Conservation (phyloP, 2,888 invertebrate genomes). For the Hydropsyche betteni region DNA sequence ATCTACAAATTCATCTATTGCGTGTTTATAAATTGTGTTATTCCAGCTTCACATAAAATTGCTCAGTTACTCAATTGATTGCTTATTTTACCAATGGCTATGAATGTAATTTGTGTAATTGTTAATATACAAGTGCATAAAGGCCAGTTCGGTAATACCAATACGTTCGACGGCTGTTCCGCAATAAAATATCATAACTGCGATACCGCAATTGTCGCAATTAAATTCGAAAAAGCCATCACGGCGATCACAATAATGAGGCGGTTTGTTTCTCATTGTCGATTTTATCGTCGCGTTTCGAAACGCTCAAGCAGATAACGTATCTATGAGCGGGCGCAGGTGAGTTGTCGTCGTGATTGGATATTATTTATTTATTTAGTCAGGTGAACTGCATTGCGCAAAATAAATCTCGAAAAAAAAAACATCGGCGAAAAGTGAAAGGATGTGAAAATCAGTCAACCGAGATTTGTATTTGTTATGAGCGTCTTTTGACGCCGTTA, state of each 20-base stretch:
- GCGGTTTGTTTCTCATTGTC: conserved; percentile 4
- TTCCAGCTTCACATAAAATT: too few relatives aligned
- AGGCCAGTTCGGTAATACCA: too few relatives aligned
- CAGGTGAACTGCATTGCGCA: conserved; percentile 38
- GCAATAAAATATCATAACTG: too few relatives aligned
- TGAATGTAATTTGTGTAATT: too few relatives aligned
- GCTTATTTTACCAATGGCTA: too few relatives aligned
- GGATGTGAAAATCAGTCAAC: conserved; percentile 34
- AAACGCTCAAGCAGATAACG: not conserved
- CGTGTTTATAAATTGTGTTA: too few relatives aligned
- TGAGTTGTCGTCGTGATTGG: conserved; percentile 34
- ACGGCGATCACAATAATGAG: conserved; percentile 12
- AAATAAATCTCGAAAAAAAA: conserved; percentile 5
- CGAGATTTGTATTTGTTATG: conserved; percentile 3
- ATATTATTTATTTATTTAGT: conserved; percentile 22
- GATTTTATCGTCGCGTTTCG: conserved; percentile 27
- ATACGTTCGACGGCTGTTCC: too few relatives aligned
- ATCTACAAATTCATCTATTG: too few relatives aligned
- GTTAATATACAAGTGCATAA: too few relatives aligned
- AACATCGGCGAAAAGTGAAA: conserved; percentile 35
- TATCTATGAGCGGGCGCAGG: conserved; percentile 17
- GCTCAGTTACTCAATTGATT: too few relatives aligned
- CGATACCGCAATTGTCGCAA: conserved; percentile 15
- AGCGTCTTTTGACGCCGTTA: conserved; percentile 29
- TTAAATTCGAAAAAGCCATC: conserved; percentile 22